phyloP scores from a whole-genome alignment of 2,113 vertebrate species.

The Meles meles region DNA sequence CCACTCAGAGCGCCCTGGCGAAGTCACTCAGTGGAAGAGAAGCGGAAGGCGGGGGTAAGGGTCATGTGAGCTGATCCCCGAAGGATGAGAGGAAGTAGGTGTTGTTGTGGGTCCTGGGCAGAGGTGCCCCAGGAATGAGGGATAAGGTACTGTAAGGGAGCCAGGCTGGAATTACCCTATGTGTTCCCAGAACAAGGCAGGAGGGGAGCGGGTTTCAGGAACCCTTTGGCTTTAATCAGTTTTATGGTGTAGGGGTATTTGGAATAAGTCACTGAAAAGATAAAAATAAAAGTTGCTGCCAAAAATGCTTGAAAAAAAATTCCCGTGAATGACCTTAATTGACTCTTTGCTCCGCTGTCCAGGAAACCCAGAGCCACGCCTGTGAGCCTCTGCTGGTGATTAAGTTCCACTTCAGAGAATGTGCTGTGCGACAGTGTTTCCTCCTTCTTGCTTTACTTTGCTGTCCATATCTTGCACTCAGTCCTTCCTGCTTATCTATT shows the following conservation, averaged over 20 bases:
- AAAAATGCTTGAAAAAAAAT: background rate
- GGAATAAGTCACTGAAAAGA: background rate
- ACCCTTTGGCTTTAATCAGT: background rate
- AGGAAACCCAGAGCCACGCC: background rate
- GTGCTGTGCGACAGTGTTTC: rapidly evolving
- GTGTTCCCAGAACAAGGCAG: background rate
- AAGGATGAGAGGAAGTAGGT: background rate
- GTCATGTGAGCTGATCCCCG: too few species aligned
- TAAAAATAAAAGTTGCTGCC: background rate
- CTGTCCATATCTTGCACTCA: too few species aligned
- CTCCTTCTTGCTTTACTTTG: background rate
- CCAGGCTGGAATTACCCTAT: background rate
- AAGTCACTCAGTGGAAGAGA: background rate
- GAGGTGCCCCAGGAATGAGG: background rate
- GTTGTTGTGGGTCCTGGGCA: background rate
- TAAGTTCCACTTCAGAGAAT: background rate
- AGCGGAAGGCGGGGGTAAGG: rapidly evolving
- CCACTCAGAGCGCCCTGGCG: rapidly evolving
- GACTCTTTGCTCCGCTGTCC: background rate
- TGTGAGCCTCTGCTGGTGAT: background rate
- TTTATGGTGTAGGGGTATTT: background rate
- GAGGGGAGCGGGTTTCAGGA: background rate
- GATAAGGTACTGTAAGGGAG: background rate
- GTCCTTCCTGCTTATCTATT: background rate
- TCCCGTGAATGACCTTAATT: background rate